Conservation (phyloP, 2,797 vertebrate genomes). For the Poliocrania exsul region DNA sequence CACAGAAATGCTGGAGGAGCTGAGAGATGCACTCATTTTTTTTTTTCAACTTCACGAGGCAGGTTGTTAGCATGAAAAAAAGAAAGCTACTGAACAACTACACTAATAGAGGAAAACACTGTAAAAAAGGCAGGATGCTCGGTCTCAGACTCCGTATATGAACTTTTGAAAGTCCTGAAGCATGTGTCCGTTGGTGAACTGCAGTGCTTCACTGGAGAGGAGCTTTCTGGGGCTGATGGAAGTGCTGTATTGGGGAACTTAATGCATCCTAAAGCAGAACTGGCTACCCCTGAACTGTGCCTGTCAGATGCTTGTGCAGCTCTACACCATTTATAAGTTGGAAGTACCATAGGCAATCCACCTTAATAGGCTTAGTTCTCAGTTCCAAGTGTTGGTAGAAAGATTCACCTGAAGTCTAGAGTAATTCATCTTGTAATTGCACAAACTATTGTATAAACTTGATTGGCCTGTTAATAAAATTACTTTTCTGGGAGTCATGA, state of each 20-base stretch:
- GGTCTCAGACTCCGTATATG: fast-evolving
- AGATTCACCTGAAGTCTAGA: not conserved
- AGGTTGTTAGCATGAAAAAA: not conserved
- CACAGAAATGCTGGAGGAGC: not conserved
- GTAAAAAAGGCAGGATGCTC: not conserved
- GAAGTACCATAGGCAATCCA: not conserved
- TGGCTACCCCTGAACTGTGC: not conserved
- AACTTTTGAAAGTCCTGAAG: not conserved
- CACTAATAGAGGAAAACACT: not conserved
- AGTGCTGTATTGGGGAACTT: not conserved
- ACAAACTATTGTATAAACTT: not conserved
- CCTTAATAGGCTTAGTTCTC: not conserved
- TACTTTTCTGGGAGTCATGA: not conserved
- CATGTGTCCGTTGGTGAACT: not conserved
- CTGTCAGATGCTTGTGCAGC: not conserved
- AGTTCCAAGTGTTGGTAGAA: not conserved
- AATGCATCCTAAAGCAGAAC: not conserved
- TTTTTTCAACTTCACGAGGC: not conserved
- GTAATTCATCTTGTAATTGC: not conserved
- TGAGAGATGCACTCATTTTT: not conserved
- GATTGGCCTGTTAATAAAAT: not conserved
- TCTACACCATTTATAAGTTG: not conserved
- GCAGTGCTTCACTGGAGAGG: not conserved
- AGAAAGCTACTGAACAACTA: not conserved
- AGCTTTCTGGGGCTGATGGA: not conserved